A percentile compares a stretch with the other conserved stretches of the same genome.
Conservation (phyloP, 2,797 vertebrate genomes). For the Leucoraja ocellata region DNA sequence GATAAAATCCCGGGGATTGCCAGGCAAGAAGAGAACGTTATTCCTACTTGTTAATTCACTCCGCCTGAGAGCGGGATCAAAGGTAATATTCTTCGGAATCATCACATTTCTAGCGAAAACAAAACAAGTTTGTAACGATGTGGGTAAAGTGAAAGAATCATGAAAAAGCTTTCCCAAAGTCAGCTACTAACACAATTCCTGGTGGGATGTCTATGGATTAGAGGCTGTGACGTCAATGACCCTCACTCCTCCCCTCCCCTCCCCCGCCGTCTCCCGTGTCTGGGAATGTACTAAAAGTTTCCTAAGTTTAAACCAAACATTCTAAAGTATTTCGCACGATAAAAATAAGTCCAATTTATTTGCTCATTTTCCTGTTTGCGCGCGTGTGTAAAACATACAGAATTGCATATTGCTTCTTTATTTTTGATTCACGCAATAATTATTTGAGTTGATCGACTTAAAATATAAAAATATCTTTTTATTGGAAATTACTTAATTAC, state of each 20-base stretch:
- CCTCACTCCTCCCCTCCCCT: neutral
- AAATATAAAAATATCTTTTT: neutral
- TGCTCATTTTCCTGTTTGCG: neutral
- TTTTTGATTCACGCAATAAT: neutral
- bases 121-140: slow-evolving; percentile 6
- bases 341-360: neutral
- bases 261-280: neutral
- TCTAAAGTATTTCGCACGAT: neutral
- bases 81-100: neutral
- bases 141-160: slow-evolving; percentile 25
- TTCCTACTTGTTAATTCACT: slow-evolving; percentile 1
- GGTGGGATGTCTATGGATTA: neutral
- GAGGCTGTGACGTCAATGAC: slow-evolving; percentile 9
- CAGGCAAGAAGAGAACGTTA: neutral
- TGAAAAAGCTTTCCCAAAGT: slow-evolving; percentile 11
- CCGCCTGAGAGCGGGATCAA: neutral
- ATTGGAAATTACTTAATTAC: neutral
- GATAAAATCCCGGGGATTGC: slow-evolving; percentile 10
- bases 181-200: slow-evolving; percentile 16
- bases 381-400: neutral
- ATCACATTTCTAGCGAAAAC: slow-evolving; percentile 19
- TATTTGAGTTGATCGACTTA: neutral
- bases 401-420: neutral
- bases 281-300: neutral
- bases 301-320: neutral